phyloP scores from a whole-genome alignment of 2,888 invertebrate genomes.

The Eustalomyia histrio region DNA sequence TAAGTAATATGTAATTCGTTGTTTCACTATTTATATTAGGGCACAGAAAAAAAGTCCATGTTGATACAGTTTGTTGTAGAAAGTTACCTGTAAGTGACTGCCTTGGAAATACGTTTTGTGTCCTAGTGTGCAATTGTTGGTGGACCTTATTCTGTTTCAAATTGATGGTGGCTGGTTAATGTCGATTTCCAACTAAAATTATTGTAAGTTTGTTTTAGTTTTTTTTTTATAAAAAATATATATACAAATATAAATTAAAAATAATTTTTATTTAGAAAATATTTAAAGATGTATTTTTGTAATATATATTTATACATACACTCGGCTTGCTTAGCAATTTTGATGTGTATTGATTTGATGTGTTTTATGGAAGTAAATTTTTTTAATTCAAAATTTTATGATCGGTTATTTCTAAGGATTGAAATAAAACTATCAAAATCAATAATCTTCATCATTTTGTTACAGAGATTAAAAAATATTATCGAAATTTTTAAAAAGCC shows the following conservation, averaged over 20 bases:
- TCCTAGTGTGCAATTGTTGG: background rate
- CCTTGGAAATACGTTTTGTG: background rate
- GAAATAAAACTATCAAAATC: no score
- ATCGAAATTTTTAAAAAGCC: no score
- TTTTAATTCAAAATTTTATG: constrained; percentile 1
- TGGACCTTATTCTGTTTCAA: background rate
- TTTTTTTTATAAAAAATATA: constrained; percentile 23
- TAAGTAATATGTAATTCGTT: constrained; percentile 47
- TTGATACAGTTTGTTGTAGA: constrained; percentile 54
- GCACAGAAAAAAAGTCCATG: constrained; percentile 55
- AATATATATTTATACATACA: constrained; percentile 3
- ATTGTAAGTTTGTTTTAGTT: constrained; percentile 26
- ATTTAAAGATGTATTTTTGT: background rate
- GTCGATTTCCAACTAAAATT: constrained; percentile 54
- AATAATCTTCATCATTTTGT: no score
- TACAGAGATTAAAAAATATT: no score
- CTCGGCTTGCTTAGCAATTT: background rate
- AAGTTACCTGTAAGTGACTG: constrained; percentile 54
- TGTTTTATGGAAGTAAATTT: background rate
- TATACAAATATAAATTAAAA: background rate
- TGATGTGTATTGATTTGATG: no score
- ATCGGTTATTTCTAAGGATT: background rate
- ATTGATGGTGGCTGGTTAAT: constrained; percentile 10
- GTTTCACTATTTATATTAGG: constrained; percentile 37
- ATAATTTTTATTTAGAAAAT: constrained; percentile 8